Base-by-base conservation (phyloP, 1,140 invertebrate species). In the Platorchestia sp. region DNA sequence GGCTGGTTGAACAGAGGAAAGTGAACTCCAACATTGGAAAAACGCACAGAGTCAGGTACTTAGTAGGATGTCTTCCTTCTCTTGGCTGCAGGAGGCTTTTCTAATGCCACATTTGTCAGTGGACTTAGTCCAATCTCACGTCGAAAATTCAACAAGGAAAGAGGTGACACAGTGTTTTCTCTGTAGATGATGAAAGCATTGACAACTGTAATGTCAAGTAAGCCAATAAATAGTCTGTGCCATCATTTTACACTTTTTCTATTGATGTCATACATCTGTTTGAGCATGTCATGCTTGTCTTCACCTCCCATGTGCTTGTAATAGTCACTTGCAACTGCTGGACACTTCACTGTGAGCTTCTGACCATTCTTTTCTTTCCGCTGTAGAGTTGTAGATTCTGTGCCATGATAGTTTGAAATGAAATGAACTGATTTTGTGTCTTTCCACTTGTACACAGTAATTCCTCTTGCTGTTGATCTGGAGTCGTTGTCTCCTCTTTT, bases 241-340 rank as follows among this genome's bases (percentile, higher is more conserved):
- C 97, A 97, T 97, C 97, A 97, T 96, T 97, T 97, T 41, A 95
- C 95, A 91, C 93, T 96, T 96, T 97, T 97, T 95, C 97, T 96
- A 95, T 97, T 96, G 53, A 97, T 96, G 95, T 96, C 96, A 95
- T 97, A 97, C 43, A 95, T 93, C 40, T 95, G 95, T 95, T 96
- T 97, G 44, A 95, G 95, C 96, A 97, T 96, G 96, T 97, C 97
- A 87, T 96, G 95, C 96, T 97, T 97, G 95, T 97, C 97, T 43
- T 97, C 97, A 96, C 95, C 97, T 43, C 96, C 96, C 97, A 97
- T 97, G 95, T 97, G 95, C 91, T 95, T 95, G 95, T 97, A 97
- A 95, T 97, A 97, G 95, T 97, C 96, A 53, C 96, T 96, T 10
- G 97, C 95, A 1, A 97, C 96, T 95, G 95, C 95, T 95, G 97